phyloP scores from a whole-genome alignment of 2,888 invertebrate genomes.

The Tachina grossa region DNA sequence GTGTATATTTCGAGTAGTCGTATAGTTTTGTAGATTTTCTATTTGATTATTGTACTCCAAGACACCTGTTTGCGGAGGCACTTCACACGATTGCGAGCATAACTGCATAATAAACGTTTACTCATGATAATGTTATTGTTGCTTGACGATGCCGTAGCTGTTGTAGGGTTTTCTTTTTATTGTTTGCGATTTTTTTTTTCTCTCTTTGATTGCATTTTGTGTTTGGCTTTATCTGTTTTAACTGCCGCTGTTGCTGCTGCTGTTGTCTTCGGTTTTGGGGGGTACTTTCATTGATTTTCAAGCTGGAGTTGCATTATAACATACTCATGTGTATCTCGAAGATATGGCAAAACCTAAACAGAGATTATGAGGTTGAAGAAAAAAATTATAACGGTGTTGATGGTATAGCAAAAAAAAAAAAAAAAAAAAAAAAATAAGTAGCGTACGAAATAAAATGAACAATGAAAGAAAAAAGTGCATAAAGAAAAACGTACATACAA shows the following conservation, averaged over 20 bases:
- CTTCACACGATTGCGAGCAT: constrained; percentile 28
- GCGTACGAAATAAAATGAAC: constrained; percentile 40
- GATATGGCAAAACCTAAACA: constrained; percentile 40
- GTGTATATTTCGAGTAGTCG: constrained; percentile 19
- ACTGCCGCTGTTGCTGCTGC: constrained; percentile 25
- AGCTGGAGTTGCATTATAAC: constrained; percentile 63
- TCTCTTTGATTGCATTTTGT: constrained; percentile 34
- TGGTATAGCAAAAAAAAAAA: constrained; percentile 56
- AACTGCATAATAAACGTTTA: constrained; percentile 63
- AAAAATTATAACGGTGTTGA: constrained; percentile 68
- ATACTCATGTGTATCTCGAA: constrained; percentile 42
- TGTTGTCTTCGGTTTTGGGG: constrained; percentile 61
- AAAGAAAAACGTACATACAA: constrained; percentile 36
- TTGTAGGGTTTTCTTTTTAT: constrained; percentile 23
- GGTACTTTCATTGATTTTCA: constrained; percentile 70
- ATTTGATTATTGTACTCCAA: constrained; percentile 50
- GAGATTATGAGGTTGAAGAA: constrained; percentile 39
- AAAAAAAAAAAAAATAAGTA: no score
- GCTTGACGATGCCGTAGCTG: constrained; percentile 48
- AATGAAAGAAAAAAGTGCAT: constrained; percentile 28
- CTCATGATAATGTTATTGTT: constrained; percentile 69
- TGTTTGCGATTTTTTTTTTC: constrained; percentile 30
- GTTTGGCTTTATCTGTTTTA: constrained; percentile 10
- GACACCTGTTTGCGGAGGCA: constrained; percentile 60
- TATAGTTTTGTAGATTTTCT: constrained; percentile 39